Evolutionary conservation across 2,797 vertebrate species (phyloP).

Genomic region (Simalia tracyae): DNA sequence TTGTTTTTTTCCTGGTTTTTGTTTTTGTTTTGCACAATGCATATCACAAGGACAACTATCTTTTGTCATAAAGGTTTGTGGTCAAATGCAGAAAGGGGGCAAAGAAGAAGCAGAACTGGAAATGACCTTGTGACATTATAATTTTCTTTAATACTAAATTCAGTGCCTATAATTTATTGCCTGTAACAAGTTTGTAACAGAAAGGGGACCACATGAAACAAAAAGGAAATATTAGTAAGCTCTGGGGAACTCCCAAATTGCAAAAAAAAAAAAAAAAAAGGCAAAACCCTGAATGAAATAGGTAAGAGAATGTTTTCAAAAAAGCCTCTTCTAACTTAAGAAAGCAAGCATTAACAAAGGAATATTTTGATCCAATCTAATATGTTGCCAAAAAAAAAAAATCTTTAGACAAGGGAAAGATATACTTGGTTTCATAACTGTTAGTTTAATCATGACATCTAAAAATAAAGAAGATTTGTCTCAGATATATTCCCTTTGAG

Average conservation of each 20-base stretch:
- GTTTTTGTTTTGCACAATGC: neutral
- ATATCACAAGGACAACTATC: neutral
- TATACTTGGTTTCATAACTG: neutral
- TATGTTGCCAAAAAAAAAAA: conserved; percentile 18
- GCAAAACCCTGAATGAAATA: conserved; percentile 12
- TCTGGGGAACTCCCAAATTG: neutral
- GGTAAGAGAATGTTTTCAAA: conserved; percentile 30
- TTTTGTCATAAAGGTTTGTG: neutral
- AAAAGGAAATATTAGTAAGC: neutral
- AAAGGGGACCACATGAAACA: neutral
- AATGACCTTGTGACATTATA: neutral
- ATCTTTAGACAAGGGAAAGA: conserved; percentile 15
- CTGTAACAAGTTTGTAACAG: neutral
- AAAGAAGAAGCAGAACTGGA: neutral
- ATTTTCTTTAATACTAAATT: neutral
- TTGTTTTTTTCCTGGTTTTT: neutral
- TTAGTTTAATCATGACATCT: neutral
- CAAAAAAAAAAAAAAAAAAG: neutral
- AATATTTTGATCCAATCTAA: neutral
- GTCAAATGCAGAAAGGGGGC: neutral
- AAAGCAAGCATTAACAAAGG: conserved; percentile 25
- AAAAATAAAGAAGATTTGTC: conserved; percentile 8
- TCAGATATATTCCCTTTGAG: neutral
- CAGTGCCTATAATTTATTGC: neutral
- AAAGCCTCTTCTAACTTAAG: conserved; percentile 19